Base-by-base conservation (phyloP, 2,888 invertebrate genomes). In the Xylota sylvarum region DNA sequence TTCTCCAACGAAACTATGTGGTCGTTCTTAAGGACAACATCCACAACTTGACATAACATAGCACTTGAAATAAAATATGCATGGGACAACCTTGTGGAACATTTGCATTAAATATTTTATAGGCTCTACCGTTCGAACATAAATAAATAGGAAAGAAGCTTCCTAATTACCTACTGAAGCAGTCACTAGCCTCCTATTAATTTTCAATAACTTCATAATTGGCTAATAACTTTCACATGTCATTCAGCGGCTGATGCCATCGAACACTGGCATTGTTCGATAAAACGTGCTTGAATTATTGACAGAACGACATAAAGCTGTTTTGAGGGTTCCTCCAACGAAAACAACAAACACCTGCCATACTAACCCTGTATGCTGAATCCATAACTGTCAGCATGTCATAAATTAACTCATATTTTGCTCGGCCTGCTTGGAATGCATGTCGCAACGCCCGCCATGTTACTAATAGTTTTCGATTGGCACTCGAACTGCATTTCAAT, bases 401-500 rank as follows among this genome's bases (percentile, higher is more conserved):
- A 85, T 72, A 80, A 76, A 70, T 70, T 27, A 77, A 60, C 48
- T 85, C 85, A 80, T 85, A 85, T 65, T 74, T 43, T 12, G 5
- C 10, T 1, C 0, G 1, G 10, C 10, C 72, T 67, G 52, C 37
- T 85, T 77, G 14, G 40, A 67, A 85, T 85, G 70, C 80, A 67
- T 23, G 43, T 12, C 80, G 48, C 70, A 35, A 46, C 50, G 32
- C 69, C 5, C 27, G 7, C 37, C 70, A 73, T 64, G 72, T 65
- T 60, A 55, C 76, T 60, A 80, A 70, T 65, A 70, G 74, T 58
- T 30, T 52, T 52, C 58, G 72, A 80, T 76, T 77, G 65, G 12
- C 52, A 85, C 76, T 67, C 19, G 67, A 5, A 70, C 65, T 67
- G 85, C 72, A 85, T 85, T 72, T 48, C 35, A 85, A 85, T 80